These are phyloP conservation scores for Apotomis turbidana DNA, from an alignment of 2,888 invertebrate species.

Conservation along the genomic window DNA sequence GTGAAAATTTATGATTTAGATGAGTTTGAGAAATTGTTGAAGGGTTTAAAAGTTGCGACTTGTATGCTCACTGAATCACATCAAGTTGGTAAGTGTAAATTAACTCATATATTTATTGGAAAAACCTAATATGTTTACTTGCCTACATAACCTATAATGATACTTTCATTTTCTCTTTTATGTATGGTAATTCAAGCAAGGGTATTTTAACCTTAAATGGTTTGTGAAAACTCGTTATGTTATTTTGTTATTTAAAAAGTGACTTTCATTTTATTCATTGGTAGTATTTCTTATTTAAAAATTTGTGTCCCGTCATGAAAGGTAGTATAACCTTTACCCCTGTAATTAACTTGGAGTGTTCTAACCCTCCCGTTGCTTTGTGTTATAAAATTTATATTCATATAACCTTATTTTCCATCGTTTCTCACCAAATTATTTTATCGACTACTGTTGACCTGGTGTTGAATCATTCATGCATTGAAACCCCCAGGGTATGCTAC, in stretches of 20 bases:
- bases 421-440: no score
- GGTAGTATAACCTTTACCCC: no score
- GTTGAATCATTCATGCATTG: no score
- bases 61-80: slow-evolving; percentile 84
- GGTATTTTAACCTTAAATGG: background rate
- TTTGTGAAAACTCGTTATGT: background rate
- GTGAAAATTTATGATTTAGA: slow-evolving; percentile 80
- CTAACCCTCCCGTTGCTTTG: no score
- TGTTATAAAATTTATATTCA: no score
- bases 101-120: background rate
- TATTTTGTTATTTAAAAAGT: background rate
- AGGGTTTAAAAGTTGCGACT: slow-evolving; percentile 83
- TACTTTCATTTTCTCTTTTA: background rate
- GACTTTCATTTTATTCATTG: no score
- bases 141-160: slow-evolving; percentile 24
- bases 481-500: no score
- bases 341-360: no score
- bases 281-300: background rate
- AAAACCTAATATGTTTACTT: background rate
- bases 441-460: no score
- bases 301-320: no score
- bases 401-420: no score
- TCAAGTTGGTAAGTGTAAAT: slow-evolving; percentile 70
- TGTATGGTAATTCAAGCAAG: background rate
- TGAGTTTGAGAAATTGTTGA: slow-evolving; percentile 77